Conservation (phyloP, 2,888 invertebrate genomes). For the Bibio marci region DNA sequence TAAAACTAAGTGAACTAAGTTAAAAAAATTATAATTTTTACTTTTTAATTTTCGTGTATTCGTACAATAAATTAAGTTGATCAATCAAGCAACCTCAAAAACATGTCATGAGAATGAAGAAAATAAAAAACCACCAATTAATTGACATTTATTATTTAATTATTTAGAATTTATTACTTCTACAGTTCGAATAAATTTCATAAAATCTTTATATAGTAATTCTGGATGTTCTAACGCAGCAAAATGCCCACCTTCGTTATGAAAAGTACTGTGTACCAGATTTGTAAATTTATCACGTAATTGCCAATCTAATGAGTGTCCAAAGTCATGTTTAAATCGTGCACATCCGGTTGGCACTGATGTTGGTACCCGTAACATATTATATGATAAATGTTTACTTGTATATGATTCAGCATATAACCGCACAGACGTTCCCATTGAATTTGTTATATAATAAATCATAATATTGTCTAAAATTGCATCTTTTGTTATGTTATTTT, state of each 20-base stretch:
- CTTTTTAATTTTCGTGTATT: too few relatives aligned
- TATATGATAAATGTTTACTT: slow-evolving; percentile 15
- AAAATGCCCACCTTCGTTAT: slow-evolving; percentile 68
- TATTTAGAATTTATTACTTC: too few relatives aligned
- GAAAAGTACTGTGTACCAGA: slow-evolving; percentile 46
- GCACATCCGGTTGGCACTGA: slow-evolving; percentile 57
- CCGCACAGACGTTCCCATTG: slow-evolving; percentile 51
- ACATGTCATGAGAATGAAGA: too few relatives aligned
- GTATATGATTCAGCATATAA: slow-evolving; percentile 44
- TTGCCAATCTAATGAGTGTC: slow-evolving; percentile 38
- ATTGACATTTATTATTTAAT: too few relatives aligned
- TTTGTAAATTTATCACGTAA: slow-evolving; percentile 43
- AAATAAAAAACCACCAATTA: too few relatives aligned
- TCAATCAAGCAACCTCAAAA: too few relatives aligned
- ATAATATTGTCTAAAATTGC: slow-evolving; percentile 51
- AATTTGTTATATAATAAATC: slow-evolving; percentile 60
- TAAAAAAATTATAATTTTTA: too few relatives aligned
- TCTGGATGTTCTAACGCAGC: slow-evolving; percentile 64
- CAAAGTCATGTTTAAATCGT: slow-evolving; percentile 51
- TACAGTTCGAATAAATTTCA: neutral
- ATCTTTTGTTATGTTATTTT: slow-evolving; percentile 34
- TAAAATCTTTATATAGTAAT: slow-evolving; percentile 49
- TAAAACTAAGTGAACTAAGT: too few relatives aligned
- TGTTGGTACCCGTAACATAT: slow-evolving; percentile 37
- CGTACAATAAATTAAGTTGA: too few relatives aligned